Conservation (phyloP, 1,140 invertebrate genomes). For the Rhagoletis pomonella region DNA sequence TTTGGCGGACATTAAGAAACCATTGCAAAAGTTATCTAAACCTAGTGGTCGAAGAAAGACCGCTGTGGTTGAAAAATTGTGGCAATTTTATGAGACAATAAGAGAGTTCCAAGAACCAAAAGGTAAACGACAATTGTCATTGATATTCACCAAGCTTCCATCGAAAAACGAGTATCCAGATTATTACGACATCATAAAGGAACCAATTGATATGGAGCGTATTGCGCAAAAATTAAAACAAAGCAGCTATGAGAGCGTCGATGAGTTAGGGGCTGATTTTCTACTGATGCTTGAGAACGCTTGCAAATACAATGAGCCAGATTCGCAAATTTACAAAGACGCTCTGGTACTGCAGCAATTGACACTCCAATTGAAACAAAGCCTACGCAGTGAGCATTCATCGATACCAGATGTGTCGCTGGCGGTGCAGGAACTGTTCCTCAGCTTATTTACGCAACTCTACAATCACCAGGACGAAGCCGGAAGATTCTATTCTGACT, state of each 20-base stretch:
- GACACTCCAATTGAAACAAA: constrained; percentile 92
- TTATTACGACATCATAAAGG: constrained; percentile 98
- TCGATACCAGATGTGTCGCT: constrained; percentile 90
- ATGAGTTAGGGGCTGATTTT: constrained; percentile 94
- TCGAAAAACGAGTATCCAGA: constrained; percentile 96
- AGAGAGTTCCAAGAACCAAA: constrained; percentile 92
- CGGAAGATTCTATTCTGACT: constrained; percentile 96
- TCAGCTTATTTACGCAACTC: constrained; percentile 92
- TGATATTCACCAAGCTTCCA: constrained; percentile 96
- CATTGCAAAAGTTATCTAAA: constrained; percentile 66
- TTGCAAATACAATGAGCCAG: constrained; percentile 99
- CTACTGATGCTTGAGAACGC: constrained; percentile 99
- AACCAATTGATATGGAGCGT: constrained; percentile 97
- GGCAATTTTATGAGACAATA: constrained; percentile 92
- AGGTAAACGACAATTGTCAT: constrained; percentile 86
- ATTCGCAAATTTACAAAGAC: constrained; percentile 99
- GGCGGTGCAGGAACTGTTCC: constrained; percentile 92
- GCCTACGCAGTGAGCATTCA: constrained; percentile 88
- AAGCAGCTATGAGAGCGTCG: constrained; percentile 87
- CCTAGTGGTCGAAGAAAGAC: constrained; percentile 70
- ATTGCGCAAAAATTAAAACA: constrained; percentile 92
- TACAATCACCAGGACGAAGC: constrained; percentile 98
- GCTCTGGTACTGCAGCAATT: constrained; percentile 94
- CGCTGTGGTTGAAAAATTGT: constrained; percentile 82
- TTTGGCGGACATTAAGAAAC: constrained; percentile 67